These are phyloP conservation scores for Herpetotheres cachinnans DNA, from an alignment of 2,113 vertebrate genomes.

Conservation along the genomic window DNA sequence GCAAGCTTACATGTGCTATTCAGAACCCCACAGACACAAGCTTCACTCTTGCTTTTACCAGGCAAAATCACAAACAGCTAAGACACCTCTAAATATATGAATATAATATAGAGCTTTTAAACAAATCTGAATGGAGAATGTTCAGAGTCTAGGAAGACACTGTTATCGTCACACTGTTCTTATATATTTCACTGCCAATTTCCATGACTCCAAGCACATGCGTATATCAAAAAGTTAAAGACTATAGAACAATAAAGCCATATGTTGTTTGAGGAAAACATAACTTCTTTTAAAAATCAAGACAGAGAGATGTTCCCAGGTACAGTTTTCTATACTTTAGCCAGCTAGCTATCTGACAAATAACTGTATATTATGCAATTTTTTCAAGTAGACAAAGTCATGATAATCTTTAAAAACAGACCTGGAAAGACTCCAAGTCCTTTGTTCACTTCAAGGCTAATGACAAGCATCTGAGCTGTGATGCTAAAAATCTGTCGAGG, in stretches of 20 bases:
- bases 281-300: neutral
- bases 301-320: neutral
- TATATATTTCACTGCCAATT: neutral
- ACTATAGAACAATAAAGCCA: neutral
- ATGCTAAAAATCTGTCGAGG: constrained; percentile 88
- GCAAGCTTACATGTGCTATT: neutral
- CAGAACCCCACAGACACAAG: neutral
- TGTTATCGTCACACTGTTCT: neutral
- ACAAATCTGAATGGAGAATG: neutral
- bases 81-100: neutral
- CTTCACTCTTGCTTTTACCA: neutral
- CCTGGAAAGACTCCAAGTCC: constrained; percentile 87
- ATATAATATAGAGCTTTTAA: neutral
- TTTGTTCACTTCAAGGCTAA: constrained; percentile 81
- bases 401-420: constrained; percentile 46
- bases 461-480: constrained; percentile 76
- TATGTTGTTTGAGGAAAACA: neutral
- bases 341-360: neutral
- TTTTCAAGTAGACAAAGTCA: neutral
- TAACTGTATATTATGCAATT: neutral
- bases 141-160: neutral
- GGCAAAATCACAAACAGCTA: neutral
- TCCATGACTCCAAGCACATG: neutral
- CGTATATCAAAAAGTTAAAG: neutral
- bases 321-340: neutral